Conservation (phyloP, 2,113 vertebrate species). For the Saccopteryx leptura region DNA sequence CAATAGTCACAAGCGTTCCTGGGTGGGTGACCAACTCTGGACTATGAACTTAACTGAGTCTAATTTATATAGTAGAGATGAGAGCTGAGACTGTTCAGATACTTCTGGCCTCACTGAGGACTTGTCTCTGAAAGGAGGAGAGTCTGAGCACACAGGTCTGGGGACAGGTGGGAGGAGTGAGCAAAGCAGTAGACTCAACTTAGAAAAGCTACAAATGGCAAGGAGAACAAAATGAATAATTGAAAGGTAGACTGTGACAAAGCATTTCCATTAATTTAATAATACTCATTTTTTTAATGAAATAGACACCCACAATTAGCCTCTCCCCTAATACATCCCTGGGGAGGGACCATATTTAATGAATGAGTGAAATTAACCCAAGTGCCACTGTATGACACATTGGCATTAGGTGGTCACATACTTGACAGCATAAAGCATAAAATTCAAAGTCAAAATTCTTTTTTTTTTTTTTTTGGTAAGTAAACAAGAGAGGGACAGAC, state of each 20-base stretch:
- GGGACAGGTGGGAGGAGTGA: not conserved
- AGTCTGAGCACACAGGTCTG: too few species aligned
- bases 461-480: too few species aligned
- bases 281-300: not conserved
- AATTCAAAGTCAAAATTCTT: conserved; percentile 43
- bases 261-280: not conserved
- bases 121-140: not conserved
- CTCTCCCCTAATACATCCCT: not conserved
- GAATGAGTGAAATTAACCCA: conserved; percentile 42
- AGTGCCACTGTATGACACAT: not conserved
- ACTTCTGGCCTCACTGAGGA: not conserved
- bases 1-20: not conserved
- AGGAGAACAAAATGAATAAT: not conserved
- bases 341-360: not conserved
- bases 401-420: not conserved
- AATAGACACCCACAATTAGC: not conserved
- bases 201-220: conserved; percentile 32
- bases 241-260: not conserved
- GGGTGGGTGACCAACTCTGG: not conserved
- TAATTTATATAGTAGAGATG: not conserved
- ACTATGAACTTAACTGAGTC: not conserved
- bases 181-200: conserved; percentile 8
- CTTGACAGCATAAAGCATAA: not conserved
- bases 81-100: not conserved
- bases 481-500: too few species aligned